phyloP scores from a whole-genome alignment of 2,797 vertebrate species.

The Uromys caudimaculatus region DNA sequence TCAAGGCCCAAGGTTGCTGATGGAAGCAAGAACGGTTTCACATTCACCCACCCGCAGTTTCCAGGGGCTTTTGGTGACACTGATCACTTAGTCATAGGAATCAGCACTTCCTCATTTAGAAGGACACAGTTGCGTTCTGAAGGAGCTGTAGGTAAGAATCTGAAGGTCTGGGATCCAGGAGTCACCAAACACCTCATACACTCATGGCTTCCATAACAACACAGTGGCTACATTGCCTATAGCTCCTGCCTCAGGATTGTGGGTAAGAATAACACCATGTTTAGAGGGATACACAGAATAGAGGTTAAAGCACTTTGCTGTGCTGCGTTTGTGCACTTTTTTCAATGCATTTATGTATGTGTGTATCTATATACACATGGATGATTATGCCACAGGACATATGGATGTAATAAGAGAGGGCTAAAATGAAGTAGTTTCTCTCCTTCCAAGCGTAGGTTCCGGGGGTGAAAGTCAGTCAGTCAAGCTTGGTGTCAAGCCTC shows the following conservation, averaged over 20 bases:
- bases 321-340: neutral
- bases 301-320: neutral
- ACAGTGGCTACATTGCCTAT: neutral
- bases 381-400: neutral
- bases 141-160: neutral
- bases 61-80: neutral
- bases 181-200: neutral
- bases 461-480: neutral
- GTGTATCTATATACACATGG: neutral
- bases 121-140: neutral
- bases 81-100: neutral
- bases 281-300: neutral
- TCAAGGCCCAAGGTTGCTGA: neutral
- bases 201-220: neutral
- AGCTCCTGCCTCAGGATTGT: accelerated
- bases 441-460: neutral
- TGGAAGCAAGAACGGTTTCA: neutral
- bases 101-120: neutral
- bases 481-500: neutral
- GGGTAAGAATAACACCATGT: neutral
- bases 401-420: neutral
- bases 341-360: neutral
- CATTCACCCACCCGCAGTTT: neutral
- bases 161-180: neutral
- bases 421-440: neutral